Evolutionary conservation across 2,888 invertebrate species (phyloP).

Genomic region (Drosophila kokeensis): DNA sequence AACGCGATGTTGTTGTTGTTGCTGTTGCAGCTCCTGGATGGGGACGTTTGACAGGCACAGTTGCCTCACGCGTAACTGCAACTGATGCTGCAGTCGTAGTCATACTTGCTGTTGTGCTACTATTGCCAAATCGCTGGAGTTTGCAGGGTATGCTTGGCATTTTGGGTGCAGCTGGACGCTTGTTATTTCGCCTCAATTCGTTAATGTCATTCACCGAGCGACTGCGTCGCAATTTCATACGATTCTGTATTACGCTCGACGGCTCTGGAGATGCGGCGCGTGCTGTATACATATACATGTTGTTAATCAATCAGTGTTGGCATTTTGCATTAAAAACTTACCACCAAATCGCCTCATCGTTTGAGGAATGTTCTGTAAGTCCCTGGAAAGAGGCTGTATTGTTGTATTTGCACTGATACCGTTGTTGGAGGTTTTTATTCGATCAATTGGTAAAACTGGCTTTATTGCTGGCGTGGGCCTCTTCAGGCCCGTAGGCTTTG

Average conservation of each 20-base stretch:
- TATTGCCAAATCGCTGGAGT: conserved; percentile 61
- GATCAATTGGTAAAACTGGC: conserved; percentile 81
- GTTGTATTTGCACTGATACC: conserved; percentile 34
- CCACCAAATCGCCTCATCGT: conserved; percentile 56
- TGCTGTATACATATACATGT: conserved; percentile 37
- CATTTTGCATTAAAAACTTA: conserved; percentile 37
- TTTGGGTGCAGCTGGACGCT: conserved; percentile 78
- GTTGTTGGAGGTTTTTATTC: conserved; percentile 73
- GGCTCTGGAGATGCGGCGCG: conserved; percentile 81
- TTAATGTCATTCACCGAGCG: conserved; percentile 79
- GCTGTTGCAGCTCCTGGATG: background rate
- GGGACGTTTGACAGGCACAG: conserved; percentile 19
- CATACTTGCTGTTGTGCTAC: background rate
- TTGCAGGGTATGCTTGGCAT: conserved; percentile 80
- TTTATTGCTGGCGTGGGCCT: conserved; percentile 71
- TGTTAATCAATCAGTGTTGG: background rate
- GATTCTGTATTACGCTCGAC: conserved; percentile 34
- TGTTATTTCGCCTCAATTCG: conserved; percentile 58
- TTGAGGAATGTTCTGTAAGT: conserved; percentile 61
- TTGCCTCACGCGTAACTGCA: conserved; percentile 21
- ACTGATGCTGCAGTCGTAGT: conserved; percentile 7
- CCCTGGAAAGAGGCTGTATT: conserved; percentile 50
- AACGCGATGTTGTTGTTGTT: conserved; percentile 16
- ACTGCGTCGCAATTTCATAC: conserved; percentile 79
- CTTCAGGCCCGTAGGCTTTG: conserved; percentile 83